Evolutionary conservation across 2,113 vertebrate genomes (phyloP).

Genomic region (Oreocharis arfaki): DNA sequence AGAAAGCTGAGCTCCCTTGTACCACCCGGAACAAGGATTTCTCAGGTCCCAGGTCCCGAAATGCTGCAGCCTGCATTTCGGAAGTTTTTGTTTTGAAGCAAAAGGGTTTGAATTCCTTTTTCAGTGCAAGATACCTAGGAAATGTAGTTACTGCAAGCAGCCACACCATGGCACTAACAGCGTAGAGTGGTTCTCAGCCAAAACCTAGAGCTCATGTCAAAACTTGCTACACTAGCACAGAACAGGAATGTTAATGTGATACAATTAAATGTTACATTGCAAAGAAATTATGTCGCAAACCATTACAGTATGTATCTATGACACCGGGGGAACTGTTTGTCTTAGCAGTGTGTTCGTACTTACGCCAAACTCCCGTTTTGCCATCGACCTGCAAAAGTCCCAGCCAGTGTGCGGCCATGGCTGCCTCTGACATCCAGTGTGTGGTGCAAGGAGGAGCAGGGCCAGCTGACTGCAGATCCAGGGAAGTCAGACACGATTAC

Average conservation of each 20-base stretch:
- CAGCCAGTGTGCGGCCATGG: not conserved
- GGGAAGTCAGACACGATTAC: not conserved
- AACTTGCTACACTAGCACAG: slow-evolving; percentile 14
- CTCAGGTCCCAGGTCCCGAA: not conserved
- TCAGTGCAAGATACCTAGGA: not conserved
- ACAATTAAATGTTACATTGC: slow-evolving; percentile 17
- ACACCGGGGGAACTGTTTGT: not conserved
- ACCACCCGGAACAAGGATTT: not conserved
- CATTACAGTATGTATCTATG: not conserved
- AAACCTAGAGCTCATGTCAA: slow-evolving; percentile 1
- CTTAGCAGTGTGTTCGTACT: not conserved
- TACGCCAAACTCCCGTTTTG: not conserved
- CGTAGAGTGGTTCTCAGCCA: not conserved
- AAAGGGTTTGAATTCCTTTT: not conserved
- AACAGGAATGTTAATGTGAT: slow-evolving; percentile 25
- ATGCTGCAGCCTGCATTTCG: not conserved
- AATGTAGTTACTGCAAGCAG: slow-evolving; percentile 21
- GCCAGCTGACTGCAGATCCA: not conserved
- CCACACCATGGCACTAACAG: slow-evolving; percentile 36
- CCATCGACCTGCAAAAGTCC: not conserved
- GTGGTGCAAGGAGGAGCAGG: not conserved
- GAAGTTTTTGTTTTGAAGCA: not conserved
- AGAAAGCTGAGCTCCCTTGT: not conserved
- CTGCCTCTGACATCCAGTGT: not conserved
- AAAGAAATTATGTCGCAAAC: slow-evolving; percentile 6